phyloP scores from a whole-genome alignment of 2,888 invertebrate genomes.

The Nemotelus pantherinus region DNA sequence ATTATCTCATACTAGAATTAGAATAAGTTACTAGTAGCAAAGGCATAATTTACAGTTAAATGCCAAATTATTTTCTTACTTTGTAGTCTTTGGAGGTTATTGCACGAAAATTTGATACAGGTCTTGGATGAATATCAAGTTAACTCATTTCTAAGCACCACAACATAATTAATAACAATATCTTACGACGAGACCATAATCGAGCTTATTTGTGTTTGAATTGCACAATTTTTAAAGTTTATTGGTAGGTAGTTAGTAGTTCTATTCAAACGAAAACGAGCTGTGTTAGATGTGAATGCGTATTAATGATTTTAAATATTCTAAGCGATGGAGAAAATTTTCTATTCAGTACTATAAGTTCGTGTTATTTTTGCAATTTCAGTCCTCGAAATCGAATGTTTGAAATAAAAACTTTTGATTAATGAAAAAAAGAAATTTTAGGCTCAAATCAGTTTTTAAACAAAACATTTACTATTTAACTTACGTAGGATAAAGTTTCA shows the following conservation, averaged over 20 bases:
- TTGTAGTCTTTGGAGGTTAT: slow-evolving; percentile 35
- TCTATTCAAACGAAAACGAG: too few relatives aligned
- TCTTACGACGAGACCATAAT: slow-evolving; percentile 11
- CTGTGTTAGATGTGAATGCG: too few relatives aligned
- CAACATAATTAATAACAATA: slow-evolving; percentile 14
- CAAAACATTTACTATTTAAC: too few relatives aligned
- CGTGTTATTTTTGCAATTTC: not conserved
- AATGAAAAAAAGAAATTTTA: too few relatives aligned
- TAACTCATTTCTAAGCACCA: slow-evolving; percentile 31
- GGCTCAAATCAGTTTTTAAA: too few relatives aligned
- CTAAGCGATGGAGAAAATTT: too few relatives aligned
- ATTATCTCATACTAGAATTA: slow-evolving; percentile 35
- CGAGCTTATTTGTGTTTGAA: not conserved
- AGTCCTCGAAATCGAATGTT: too few relatives aligned
- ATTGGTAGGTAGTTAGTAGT: too few relatives aligned
- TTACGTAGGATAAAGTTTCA: too few relatives aligned
- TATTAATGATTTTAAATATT: too few relatives aligned
- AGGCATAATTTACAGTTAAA: slow-evolving; percentile 15
- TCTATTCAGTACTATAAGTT: not conserved
- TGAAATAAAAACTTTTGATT: too few relatives aligned
- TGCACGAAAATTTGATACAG: slow-evolving; percentile 23
- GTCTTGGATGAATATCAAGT: slow-evolving; percentile 23
- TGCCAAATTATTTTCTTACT: slow-evolving; percentile 25
- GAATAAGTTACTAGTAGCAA: slow-evolving; percentile 37
- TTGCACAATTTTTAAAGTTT: too few relatives aligned